phyloP scores from a whole-genome alignment of 1,140 invertebrate genomes.

The Solenopsis fugax region DNA sequence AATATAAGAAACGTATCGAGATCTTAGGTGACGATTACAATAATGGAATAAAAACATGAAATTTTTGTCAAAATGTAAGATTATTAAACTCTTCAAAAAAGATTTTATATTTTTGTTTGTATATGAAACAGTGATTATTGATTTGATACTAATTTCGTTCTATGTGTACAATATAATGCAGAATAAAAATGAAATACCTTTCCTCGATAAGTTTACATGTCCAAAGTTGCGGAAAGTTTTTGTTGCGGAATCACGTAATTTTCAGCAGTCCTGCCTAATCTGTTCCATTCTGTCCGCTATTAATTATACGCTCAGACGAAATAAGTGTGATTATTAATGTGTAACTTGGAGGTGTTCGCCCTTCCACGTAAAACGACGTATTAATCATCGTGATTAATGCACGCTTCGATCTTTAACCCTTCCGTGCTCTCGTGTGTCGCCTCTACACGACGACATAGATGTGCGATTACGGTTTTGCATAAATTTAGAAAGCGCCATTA shows the following conservation, averaged over 20 bases:
- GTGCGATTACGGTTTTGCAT: slow-evolving; percentile 63
- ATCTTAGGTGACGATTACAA: no score
- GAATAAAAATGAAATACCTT: background rate
- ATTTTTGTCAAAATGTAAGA: no score
- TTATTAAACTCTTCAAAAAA: no score
- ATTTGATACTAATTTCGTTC: no score
- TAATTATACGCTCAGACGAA: slow-evolving; percentile 45
- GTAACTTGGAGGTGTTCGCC: slow-evolving; percentile 59
- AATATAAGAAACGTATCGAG: no score
- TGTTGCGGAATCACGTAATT: slow-evolving; percentile 1
- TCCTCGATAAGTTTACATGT: background rate
- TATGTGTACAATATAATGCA: background rate
- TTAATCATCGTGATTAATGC: slow-evolving; percentile 65
- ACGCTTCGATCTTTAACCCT: slow-evolving; percentile 60
- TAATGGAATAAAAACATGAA: no score
- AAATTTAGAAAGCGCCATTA: slow-evolving; percentile 58
- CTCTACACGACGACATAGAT: slow-evolving; percentile 60
- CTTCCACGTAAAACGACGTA: slow-evolving; percentile 56
- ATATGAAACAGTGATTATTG: no score
- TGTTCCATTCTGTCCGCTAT: slow-evolving; percentile 26
- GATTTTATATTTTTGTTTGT: no score
- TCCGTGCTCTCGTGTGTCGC: slow-evolving; percentile 55
- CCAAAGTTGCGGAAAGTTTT: background rate
- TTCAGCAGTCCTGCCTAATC: slow-evolving; percentile 10
- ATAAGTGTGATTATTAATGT: slow-evolving; percentile 61